Percentiles rank a stretch among this genome's conserved stretches.
These are phyloP conservation scores for Tarsius wallacei DNA, from an alignment of 2,797 vertebrate genomes.

Conservation along the genomic window DNA sequence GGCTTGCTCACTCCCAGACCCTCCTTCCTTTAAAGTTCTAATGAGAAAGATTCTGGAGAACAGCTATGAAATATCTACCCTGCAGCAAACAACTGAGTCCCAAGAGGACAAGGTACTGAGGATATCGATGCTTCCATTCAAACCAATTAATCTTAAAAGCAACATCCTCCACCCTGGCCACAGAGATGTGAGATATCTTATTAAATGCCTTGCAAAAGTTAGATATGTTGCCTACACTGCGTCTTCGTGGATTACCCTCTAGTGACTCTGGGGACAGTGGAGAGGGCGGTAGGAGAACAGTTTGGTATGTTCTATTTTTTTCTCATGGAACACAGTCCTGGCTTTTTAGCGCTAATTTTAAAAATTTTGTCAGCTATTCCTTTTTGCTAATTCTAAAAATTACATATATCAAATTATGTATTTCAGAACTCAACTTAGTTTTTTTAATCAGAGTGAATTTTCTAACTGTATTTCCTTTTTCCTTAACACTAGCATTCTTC, in stretches of 20 bases:
- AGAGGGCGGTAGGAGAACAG: background rate
- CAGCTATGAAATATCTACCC: background rate
- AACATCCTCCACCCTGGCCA: background rate
- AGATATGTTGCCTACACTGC: background rate
- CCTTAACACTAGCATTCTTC: background rate
- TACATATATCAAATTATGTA: background rate
- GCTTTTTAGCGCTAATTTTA: background rate
- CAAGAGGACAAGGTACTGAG: background rate
- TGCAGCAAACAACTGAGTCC: background rate
- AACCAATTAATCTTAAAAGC: background rate
- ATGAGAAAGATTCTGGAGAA: background rate
- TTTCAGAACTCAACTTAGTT: conserved; percentile 31
- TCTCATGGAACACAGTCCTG: background rate
- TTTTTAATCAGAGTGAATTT: background rate
- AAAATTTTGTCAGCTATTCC: background rate
- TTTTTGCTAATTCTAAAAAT: conserved; percentile 61
- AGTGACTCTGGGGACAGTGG: background rate
- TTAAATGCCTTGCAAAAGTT: conserved; percentile 15
- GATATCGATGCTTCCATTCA: background rate
- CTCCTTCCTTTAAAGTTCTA: background rate
- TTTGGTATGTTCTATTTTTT: conserved; percentile 17
- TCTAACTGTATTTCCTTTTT: background rate
- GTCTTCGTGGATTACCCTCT: background rate
- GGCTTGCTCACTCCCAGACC: background rate
- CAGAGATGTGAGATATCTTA: background rate